phyloP scores from a whole-genome alignment of 2,113 vertebrate genomes.

The Benitochromis conjunctus region DNA sequence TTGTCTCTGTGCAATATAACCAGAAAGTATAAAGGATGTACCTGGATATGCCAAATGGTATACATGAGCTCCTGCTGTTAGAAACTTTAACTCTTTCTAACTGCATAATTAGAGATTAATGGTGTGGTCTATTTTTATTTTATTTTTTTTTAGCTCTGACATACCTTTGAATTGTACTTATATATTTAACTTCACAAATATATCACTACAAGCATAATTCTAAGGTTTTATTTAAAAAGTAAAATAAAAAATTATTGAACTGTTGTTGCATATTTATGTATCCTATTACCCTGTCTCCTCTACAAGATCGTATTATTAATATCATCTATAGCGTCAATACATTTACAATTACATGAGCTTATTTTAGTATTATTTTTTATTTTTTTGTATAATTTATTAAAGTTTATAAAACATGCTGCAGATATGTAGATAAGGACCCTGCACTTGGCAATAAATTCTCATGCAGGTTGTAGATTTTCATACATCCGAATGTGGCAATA shows the following conservation, averaged over 20 bases:
- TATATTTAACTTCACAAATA: background rate
- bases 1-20: background rate
- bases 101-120: background rate
- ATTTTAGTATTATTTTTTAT: background rate
- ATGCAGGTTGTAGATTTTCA: background rate
- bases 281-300: background rate
- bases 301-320: background rate
- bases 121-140: background rate
- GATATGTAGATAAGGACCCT: accelerated
- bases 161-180: background rate
- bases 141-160: background rate
- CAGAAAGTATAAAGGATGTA: background rate
- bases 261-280: background rate
- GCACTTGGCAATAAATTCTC: background rate
- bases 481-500: background rate
- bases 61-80: background rate
- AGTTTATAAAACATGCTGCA: background rate
- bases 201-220: background rate
- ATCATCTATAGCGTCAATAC: background rate
- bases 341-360: background rate
- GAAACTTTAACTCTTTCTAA: background rate
- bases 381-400: background rate
- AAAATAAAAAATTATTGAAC: background rate
- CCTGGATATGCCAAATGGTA: background rate
- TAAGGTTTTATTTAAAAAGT: background rate